A percentile compares a stretch with the other conserved stretches of the same genome.
Conservation (phyloP, 2,797 vertebrate genomes). For the Protonibea diacanthus region DNA sequence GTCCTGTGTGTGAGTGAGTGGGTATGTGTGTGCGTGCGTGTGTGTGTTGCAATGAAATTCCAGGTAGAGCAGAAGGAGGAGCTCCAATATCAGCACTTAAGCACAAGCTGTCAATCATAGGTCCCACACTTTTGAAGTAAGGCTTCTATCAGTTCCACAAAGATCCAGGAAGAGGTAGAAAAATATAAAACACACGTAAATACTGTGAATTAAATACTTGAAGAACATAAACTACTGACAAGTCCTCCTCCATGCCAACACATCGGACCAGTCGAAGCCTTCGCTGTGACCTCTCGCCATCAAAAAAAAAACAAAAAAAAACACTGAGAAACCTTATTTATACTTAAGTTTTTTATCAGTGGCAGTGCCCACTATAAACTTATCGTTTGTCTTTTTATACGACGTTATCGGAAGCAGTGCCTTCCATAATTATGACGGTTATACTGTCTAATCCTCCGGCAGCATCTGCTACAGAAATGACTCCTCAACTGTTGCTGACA, state of each 20-base stretch:
- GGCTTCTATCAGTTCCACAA: slow-evolving; percentile 3
- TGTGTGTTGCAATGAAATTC: slow-evolving; percentile 5
- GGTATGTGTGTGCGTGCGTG: background rate
- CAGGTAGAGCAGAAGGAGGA: slow-evolving; percentile 5
- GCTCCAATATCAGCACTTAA: slow-evolving; percentile 54
- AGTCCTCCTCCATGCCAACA: slow-evolving; percentile 5
- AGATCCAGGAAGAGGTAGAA: slow-evolving; percentile 16
- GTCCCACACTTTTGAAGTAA: slow-evolving; percentile 11
- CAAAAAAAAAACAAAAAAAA: slow-evolving; percentile 53
- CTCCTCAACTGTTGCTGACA: slow-evolving; percentile 74
- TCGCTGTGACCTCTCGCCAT: slow-evolving; percentile 58
- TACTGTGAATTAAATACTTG: slow-evolving; percentile 27
- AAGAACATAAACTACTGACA: slow-evolving; percentile 36
- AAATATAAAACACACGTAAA: background rate
- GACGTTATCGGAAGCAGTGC: slow-evolving; percentile 99
- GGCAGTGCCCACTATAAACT: slow-evolving; percentile 98
- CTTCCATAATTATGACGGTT: slow-evolving; percentile 99
- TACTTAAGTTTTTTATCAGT: slow-evolving; percentile 92
- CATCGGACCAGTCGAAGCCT: slow-evolving; percentile 20
- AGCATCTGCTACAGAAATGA: slow-evolving; percentile 96
- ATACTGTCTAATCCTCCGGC: slow-evolving; percentile 97
- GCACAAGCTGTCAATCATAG: slow-evolving; percentile 58
- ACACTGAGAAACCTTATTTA: slow-evolving; percentile 89
- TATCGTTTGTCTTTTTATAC: slow-evolving; percentile 87
- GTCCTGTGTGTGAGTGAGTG: background rate